Evolutionary conservation across 2,113 vertebrate genomes (phyloP).

Genomic region (Aegotheles bennettii): DNA sequence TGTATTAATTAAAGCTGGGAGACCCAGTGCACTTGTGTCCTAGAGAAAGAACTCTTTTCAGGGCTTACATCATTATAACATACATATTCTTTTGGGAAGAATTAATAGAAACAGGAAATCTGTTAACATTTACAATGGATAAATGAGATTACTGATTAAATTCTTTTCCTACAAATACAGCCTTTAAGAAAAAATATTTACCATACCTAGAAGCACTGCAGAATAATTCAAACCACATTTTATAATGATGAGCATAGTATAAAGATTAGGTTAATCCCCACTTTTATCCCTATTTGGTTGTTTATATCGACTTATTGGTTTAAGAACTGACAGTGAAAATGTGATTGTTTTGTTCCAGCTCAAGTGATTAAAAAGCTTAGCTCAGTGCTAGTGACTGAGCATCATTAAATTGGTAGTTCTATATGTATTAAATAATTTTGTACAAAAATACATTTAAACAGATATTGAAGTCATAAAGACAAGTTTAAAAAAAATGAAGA

Average conservation of each 20-base stretch:
- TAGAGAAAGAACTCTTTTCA: not conserved
- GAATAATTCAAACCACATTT: slow-evolving; percentile 2
- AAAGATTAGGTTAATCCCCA: not conserved
- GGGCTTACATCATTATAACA: not conserved
- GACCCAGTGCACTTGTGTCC: not conserved
- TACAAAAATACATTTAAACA: not conserved
- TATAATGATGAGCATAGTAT: not conserved
- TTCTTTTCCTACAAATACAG: not conserved
- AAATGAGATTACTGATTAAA: slow-evolving; percentile 30
- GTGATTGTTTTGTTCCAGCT: not conserved
- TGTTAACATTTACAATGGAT: slow-evolving; percentile 23
- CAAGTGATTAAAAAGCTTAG: not conserved
- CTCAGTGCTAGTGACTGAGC: not conserved
- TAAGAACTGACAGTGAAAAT: not conserved
- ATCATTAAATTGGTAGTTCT: not conserved
- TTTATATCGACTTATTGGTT: not conserved
- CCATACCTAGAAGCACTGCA: not conserved
- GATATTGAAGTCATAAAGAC: not conserved
- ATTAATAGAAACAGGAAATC: slow-evolving; percentile 1
- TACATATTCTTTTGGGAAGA: not conserved
- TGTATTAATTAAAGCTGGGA: not conserved
- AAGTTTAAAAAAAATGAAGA: not conserved
- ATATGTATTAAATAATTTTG: not conserved
- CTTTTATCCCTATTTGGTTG: not conserved
- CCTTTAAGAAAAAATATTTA: slow-evolving; percentile 10